Evolutionary conservation across 2,113 vertebrate genomes (phyloP), one percentile per base, ranked within the genome.

Genomic region (Smithornis capensis): DNA sequence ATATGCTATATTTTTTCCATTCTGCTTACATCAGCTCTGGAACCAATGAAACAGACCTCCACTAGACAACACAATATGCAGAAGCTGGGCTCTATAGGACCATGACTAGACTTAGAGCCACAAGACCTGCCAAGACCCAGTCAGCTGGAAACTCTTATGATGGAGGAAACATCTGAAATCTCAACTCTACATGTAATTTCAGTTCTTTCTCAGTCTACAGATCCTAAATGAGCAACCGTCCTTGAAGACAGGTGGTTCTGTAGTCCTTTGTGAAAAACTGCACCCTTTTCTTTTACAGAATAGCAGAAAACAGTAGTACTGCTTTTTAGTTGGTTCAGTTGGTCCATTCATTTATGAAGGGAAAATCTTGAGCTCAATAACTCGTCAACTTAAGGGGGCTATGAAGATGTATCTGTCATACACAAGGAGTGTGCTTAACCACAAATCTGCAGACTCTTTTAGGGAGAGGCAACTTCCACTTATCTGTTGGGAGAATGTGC

Each of bases 11-110:
- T 57, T 78, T 78, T 31, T 75, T 31, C 50, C 10, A 11, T 42
- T 78, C 10, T 63, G 6, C 16, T 86, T 52, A 14, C 12, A 44
- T 38, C 6, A 69, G 8, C 21, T 71, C 38, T 84, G 42, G 27
- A 71, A 22, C 24, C 2, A n/a, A 2, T 44, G 37, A 87, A 67
- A 8, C 28, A 40, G 37, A 5, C 12, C 65, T 8, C 31, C 35
- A 71, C 2, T 7, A 42, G 23, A 12, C 0, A 2, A 38, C 7
- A 17, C 5, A 29, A 19, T 1, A 2, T 1, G 2, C 18, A 52
- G 27, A 62, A 85, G 2, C 0, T 60, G 19, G 7, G 19, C 15
- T 33, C 33, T 21, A 12, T 21, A 29, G 42, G 55, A 24, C 35
- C 56, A 5, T 76, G 21, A 45, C n/a, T 37, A 1, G 0, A 65